phyloP scores from a whole-genome alignment of 2,797 vertebrate species.

The Halcyon leucocephala region DNA sequence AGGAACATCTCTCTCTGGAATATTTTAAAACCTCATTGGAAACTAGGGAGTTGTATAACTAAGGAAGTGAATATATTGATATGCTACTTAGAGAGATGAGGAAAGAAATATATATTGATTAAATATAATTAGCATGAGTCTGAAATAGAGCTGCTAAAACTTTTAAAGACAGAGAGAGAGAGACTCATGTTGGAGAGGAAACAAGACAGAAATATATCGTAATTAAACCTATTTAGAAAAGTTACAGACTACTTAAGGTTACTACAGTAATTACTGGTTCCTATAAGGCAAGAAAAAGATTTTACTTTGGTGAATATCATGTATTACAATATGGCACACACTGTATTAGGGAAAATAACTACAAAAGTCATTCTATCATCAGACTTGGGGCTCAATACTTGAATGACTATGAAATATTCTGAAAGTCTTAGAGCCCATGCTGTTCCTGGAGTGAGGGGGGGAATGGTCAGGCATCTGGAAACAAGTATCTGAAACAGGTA shows the following conservation, averaged over 20 bases:
- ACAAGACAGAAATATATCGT: neutral
- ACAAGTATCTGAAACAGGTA: neutral
- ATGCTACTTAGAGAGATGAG: neutral
- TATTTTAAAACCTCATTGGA: neutral
- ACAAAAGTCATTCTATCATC: neutral
- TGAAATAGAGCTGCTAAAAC: neutral
- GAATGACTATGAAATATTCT: neutral
- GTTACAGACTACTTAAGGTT: neutral
- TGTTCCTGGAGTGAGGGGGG: neutral
- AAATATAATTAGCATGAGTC: neutral
- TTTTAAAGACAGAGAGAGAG: neutral
- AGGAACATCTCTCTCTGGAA: neutral
- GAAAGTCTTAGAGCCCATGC: neutral
- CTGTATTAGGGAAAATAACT: neutral
- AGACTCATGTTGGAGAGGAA: neutral
- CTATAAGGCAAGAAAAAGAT: neutral
- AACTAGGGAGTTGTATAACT: neutral
- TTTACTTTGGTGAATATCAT: neutral
- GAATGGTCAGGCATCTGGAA: neutral
- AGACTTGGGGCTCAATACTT: neutral
- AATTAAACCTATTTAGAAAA: neutral
- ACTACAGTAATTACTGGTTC: neutral
- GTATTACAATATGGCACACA: neutral
- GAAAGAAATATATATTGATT: slow-evolving; percentile 4
- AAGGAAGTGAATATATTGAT: neutral